phyloP scores from a whole-genome alignment of 1,140 invertebrate species.

The Leucophenga varia region DNA sequence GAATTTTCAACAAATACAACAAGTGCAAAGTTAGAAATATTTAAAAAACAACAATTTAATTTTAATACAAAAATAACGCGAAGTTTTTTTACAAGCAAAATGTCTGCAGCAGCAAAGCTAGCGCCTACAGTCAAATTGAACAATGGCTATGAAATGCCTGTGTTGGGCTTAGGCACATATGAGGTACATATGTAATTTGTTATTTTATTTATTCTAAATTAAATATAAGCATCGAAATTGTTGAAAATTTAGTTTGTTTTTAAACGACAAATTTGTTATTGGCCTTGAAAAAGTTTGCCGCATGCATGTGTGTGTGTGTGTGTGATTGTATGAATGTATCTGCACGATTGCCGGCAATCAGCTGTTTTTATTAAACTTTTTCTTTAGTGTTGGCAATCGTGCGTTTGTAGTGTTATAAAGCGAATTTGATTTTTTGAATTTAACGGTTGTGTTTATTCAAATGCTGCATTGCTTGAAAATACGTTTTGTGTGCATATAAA shows the following conservation, averaged over 20 bases:
- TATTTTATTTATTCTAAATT: neutral
- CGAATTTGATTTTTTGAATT: no score
- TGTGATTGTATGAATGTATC: neutral
- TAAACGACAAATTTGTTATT: neutral
- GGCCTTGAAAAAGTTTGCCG: neutral
- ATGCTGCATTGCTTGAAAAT: no score
- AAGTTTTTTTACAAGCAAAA: neutral
- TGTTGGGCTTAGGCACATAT: slow-evolving; percentile 69
- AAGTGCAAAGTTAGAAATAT: neutral
- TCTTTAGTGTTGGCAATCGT: no score
- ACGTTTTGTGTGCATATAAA: no score
- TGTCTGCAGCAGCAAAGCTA: slow-evolving; percentile 21
- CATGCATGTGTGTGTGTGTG: neutral
- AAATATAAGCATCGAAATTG: neutral
- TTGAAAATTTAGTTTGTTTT: neutral
- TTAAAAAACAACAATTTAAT: neutral
- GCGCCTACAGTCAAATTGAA: slow-evolving; percentile 57
- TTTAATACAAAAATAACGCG: neutral
- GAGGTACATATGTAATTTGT: slow-evolving; percentile 53
- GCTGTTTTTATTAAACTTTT: no score
- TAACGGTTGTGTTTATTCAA: no score
- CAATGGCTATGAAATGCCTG: slow-evolving; percentile 63
- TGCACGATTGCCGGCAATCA: neutral
- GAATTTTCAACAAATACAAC: no score
- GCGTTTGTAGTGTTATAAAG: no score